Evolutionary conservation across 2,797 vertebrate species (phyloP).

Genomic region (Danio aesculapii): DNA sequence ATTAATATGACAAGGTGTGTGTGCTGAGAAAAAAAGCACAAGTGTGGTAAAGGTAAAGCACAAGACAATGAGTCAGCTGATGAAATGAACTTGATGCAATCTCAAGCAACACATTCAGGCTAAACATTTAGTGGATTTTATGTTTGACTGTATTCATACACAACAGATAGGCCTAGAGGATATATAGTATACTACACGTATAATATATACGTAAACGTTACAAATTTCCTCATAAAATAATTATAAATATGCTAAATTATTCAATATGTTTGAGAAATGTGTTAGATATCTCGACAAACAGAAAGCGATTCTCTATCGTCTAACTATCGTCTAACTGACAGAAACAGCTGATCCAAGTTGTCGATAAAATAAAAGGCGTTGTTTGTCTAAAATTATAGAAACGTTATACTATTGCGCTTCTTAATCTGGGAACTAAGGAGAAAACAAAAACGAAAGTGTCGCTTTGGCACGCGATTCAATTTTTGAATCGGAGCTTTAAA

Average conservation of each 20-base stretch:
- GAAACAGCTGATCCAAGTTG: not conserved
- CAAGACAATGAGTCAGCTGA: no score
- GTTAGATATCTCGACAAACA: no score
- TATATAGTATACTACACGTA: no score
- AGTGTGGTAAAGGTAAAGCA: not conserved
- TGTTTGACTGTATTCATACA: not conserved
- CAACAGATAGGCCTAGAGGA: no score
- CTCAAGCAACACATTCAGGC: not conserved
- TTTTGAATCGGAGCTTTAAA: not conserved
- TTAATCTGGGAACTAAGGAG: not conserved
- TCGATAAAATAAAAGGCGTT: not conserved
- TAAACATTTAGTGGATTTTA: not conserved
- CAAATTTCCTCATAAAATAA: no score
- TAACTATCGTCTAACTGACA: no score
- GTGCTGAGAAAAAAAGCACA: not conserved
- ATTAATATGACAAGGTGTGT: not conserved
- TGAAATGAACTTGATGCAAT: not conserved
- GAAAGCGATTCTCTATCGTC: no score
- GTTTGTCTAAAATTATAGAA: not conserved
- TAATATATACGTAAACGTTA: no score
- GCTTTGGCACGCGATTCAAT: not conserved
- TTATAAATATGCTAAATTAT: no score
- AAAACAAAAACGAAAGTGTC: not conserved
- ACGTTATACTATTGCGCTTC: not conserved
- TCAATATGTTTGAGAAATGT: no score